These are phyloP conservation scores for Platalea minor DNA, from an alignment of 2,797 vertebrate genomes.

Conservation along the genomic window DNA sequence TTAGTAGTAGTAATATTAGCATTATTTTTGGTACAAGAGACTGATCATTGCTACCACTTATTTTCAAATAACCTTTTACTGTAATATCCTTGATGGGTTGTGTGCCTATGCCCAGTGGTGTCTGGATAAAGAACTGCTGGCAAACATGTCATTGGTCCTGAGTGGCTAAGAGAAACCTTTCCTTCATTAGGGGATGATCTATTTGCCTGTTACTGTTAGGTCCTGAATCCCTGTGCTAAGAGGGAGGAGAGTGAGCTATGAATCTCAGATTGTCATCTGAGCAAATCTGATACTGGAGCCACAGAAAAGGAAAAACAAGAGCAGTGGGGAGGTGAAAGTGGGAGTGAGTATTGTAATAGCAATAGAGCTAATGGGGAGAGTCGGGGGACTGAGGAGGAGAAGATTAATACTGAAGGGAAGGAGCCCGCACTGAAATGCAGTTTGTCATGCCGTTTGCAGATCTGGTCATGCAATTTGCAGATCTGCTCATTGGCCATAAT, in stretches of 20 bases:
- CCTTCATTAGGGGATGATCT: background rate
- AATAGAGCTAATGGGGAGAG: background rate
- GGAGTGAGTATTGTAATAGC: background rate
- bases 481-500: background rate
- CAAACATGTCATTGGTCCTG: background rate
- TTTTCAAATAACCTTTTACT: background rate
- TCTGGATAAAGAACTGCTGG: background rate
- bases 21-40: background rate
- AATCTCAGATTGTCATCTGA: background rate
- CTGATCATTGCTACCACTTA: background rate
- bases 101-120: background rate
- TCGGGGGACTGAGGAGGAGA: background rate
- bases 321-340: background rate
- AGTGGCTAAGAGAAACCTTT: background rate
- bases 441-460: background rate
- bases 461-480: background rate
- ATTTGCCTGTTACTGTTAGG: background rate
- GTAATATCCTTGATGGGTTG: background rate
- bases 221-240: background rate
- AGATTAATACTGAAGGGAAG: background rate
- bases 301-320: background rate
- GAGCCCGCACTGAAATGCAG: background rate
- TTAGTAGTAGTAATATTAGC: slow-evolving; percentile 32
- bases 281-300: background rate
- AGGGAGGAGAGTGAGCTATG: background rate